phyloP scores from a whole-genome alignment of 2,888 invertebrate species.

The Belgica antarctica region DNA sequence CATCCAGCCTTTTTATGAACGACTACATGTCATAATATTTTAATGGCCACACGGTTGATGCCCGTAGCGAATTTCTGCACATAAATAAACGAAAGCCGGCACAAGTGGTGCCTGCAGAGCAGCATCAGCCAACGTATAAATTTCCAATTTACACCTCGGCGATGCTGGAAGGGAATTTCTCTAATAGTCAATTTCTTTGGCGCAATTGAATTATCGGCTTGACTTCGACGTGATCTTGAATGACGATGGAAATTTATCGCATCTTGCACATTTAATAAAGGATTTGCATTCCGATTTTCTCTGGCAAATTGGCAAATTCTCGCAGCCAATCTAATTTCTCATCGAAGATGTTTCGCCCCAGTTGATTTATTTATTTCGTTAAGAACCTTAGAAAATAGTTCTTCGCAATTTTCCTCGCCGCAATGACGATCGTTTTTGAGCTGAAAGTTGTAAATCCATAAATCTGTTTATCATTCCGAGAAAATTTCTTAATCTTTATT shows the following conservation, averaged over 20 bases:
- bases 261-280: not conserved
- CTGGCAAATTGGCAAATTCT: not conserved
- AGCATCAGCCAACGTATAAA: not conserved
- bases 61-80: not conserved
- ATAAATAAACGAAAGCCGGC: not conserved
- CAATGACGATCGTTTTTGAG: not conserved
- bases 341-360: not conserved
- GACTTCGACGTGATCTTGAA: not conserved
- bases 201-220: not conserved
- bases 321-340: not conserved
- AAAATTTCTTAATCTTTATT: not conserved
- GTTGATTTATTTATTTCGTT: not conserved
- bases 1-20: not conserved
- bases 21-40: constrained; percentile 1
- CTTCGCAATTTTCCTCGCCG: not conserved
- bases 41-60: not conserved
- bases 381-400: not conserved
- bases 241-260: not conserved
- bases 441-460: not conserved
- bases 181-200: not conserved
- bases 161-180: not conserved
- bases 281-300: not conserved
- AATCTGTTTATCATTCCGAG: constrained; percentile 6
- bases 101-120: not conserved
- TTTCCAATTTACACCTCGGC: not conserved